Conservation (phyloP, 2,113 vertebrate species). For the Lepidothrix coronata region DNA sequence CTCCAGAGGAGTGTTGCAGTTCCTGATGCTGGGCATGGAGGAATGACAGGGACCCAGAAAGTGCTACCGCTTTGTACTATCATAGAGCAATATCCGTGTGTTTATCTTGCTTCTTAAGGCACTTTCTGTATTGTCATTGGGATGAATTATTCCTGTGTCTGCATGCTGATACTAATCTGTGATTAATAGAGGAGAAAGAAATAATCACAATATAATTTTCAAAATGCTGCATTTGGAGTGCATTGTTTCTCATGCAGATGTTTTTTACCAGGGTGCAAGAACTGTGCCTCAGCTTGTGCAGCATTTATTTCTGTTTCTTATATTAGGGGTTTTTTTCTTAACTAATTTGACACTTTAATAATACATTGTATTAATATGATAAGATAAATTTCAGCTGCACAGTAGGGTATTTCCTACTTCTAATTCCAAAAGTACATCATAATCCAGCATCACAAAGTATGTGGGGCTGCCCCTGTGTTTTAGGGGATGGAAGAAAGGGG, state of each 20-base stretch:
- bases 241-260: not conserved
- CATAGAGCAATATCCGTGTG: accelerated
- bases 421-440: not conserved
- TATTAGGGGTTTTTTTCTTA: not conserved
- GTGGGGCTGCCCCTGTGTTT: not conserved
- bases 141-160: not conserved
- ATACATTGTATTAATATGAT: not conserved
- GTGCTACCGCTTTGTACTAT: not conserved
- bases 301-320: not conserved
- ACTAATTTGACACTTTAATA: not conserved
- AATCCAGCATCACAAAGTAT: not conserved
- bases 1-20: not conserved
- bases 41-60: not conserved
- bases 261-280: not conserved
- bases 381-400: not conserved
- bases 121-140: not conserved
- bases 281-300: not conserved
- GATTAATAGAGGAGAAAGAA: not conserved
- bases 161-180: not conserved
- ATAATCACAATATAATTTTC: not conserved
- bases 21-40: not conserved
- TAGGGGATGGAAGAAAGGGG: not conserved
- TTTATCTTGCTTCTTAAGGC: not conserved
- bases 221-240: not conserved
- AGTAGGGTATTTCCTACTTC: not conserved